Percentiles rank a stretch among this genome's conserved stretches.
phyloP scores from a whole-genome alignment of 2,113 vertebrate species.

The Lepidothrix coronata region DNA sequence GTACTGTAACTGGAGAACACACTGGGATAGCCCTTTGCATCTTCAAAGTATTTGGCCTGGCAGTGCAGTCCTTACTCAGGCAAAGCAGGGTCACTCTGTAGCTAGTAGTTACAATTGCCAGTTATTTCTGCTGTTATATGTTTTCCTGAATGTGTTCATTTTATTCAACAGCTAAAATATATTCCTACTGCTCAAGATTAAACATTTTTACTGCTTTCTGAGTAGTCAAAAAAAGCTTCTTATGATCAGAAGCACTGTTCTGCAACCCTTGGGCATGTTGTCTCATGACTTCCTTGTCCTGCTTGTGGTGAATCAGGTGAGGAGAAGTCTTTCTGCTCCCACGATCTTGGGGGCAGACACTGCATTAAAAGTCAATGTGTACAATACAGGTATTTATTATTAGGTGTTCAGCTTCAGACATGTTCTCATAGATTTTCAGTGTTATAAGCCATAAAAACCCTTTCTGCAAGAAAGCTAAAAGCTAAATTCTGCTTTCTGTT shows the following conservation, averaged over 20 bases:
- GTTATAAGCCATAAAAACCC: conserved; percentile 42
- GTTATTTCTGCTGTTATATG: background rate
- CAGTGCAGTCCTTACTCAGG: conserved; percentile 11
- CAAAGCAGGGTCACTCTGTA: conserved; percentile 3
- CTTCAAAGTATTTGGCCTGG: background rate
- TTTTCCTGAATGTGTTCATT: conserved; percentile 1
- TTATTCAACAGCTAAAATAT: background rate
- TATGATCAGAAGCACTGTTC: background rate
- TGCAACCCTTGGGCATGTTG: background rate
- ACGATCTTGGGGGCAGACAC: background rate
- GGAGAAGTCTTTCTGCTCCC: background rate
- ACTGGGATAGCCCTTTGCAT: background rate
- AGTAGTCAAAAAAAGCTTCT: background rate
- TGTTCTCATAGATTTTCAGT: background rate
- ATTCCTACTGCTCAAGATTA: background rate
- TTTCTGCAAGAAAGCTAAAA: background rate
- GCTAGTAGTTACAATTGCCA: background rate
- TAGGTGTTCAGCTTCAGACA: background rate
- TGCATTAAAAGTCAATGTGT: background rate
- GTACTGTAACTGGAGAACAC: background rate
- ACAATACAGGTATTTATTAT: background rate
- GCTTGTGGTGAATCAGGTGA: background rate
- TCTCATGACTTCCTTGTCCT: background rate
- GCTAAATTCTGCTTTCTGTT: background rate
- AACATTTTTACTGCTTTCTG: conserved; percentile 28